Base-by-base conservation (phyloP, 2,113 vertebrate genomes). In the Rhynchomys soricoides region DNA sequence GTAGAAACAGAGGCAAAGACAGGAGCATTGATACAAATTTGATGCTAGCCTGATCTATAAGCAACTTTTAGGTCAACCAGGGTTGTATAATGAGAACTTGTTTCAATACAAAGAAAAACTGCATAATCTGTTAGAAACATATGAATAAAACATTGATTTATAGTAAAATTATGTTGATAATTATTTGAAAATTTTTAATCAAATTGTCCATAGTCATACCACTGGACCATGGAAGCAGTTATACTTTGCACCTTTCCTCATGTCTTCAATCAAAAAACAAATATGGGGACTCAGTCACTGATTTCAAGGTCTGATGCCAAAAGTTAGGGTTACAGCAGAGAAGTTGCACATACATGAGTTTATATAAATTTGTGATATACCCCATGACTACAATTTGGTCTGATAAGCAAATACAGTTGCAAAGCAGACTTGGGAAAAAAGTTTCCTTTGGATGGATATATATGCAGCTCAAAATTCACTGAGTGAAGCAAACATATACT, bases 401-500 rank as follows among this genome's bases (percentile, higher is more conserved):
- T 37, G n/a, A 57, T 94, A n/a, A 86, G 71, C 85, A 55, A 40
- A 57, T 88, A 71, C 73, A 73, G 77, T 59, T 93, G 68, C 22
- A 83, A 92, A 17, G 52, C 48, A 87, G 37, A 50, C 74, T 79
- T 31, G 26, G 31, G 93, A 92, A 90, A 89, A 22, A 95, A 92
- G 70, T 95, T 87, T 62, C 66, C 57, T 93, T 93, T 89, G 78
- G 59, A 78, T 89, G 64, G 48, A 22, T 29, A 91, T n/a, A 74
- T 81, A 77, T 17, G 62, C 48, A 87, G 22, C 26, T 96, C 59
- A 77, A 86, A 89, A 48, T 73, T 86, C 62, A 78, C 48, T 92
- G 73, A 50, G 17, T n/a, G 11, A 21, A 26, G 29, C 43, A 85
- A 96, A 74, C 0, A 40, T 81, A 78, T 59, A 85, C 50, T 66